Evolutionary conservation across 2,797 vertebrate genomes (phyloP), one percentile per base, ranked within the genome.

Genomic region (Loris lydekkerianus): DNA sequence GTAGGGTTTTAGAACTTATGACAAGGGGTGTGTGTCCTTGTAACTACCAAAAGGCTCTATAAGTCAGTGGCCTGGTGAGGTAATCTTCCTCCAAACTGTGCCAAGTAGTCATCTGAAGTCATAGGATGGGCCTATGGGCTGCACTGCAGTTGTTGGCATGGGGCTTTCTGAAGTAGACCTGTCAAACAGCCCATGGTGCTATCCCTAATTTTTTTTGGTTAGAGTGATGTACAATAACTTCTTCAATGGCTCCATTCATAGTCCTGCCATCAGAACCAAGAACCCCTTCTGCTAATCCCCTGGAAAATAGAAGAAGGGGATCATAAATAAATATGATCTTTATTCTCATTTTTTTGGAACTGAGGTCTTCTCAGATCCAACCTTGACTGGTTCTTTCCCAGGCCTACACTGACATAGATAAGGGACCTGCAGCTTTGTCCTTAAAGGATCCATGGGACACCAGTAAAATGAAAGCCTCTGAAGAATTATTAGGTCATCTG

Each of bases 271-370:
- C 23, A 31, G 21, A 91, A 31, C 61, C 40, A 89, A 69, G 29
- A 78, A 37, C 3, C 6, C 13, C 56, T 80, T 80, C 56, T 93
- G 46, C 37, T 72, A 80, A 78, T 18, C 43, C 84, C 43, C 18
- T 78, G 88, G 65, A 73, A 94, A 60, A 27, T 10, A 90, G 21
- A 88, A 10, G 13, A 65, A 61, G n/a, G 23, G 18, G 60, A 49
- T 46, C 46, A 46, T 46, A 11, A 46, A 46, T 46, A 9, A 56
- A 86, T 49, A 67, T 67, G 56, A n/a, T 15, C 73, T 78, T 81
- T 82, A 29, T 85, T 93, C 29, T 80, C 46, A 69, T 67, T 93
- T 72, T 25, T 89, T 73, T n/a, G n/a, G 34, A 95, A 37, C 15
- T 95, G 37, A 7, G 20, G 63, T 60, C 25, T 72, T 23, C 34